phyloP scores from a whole-genome alignment of 2,797 vertebrate genomes.

The Pseudopleuronectes americanus region DNA sequence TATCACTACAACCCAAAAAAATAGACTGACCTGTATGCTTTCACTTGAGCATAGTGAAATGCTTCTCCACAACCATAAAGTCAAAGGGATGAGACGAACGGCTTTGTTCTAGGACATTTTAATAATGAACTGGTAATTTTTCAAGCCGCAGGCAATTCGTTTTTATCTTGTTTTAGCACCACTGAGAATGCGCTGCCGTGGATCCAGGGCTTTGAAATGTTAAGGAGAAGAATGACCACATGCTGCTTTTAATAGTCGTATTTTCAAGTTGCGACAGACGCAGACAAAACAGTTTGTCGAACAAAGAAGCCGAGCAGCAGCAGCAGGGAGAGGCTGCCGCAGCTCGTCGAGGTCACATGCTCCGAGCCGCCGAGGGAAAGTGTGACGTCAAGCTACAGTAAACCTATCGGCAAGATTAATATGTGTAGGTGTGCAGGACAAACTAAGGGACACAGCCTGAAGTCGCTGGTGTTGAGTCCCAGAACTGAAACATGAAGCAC shows the following conservation, averaged over 20 bases:
- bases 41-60: conserved; percentile 1
- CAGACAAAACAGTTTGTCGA: conserved; percentile 14
- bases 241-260: background rate
- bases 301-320: conserved; percentile 19
- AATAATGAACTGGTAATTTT: background rate
- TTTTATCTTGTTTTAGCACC: conserved; percentile 6
- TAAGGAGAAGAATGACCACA: conserved; percentile 2
- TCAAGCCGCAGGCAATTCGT: conserved; percentile 8
- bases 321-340: conserved; percentile 15
- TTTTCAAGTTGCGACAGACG: conserved; percentile 31
- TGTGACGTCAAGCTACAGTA: conserved; percentile 29
- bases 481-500: background rate
- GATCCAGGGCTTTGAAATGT: conserved; percentile 18
- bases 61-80: background rate
- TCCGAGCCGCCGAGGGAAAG: conserved; percentile 3
- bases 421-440: conserved; percentile 14
- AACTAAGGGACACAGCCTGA: conserved; percentile 14
- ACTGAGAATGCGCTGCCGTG: background rate
- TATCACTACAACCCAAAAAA: background rate
- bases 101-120: background rate
- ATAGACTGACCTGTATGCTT: background rate
- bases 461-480: conserved; percentile 5
- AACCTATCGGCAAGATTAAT: conserved; percentile 29
- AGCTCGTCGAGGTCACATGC: conserved; percentile 34
- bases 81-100: background rate